phyloP scores from a whole-genome alignment of 1,140 invertebrate species.

The Lutraria rhynchaena region DNA sequence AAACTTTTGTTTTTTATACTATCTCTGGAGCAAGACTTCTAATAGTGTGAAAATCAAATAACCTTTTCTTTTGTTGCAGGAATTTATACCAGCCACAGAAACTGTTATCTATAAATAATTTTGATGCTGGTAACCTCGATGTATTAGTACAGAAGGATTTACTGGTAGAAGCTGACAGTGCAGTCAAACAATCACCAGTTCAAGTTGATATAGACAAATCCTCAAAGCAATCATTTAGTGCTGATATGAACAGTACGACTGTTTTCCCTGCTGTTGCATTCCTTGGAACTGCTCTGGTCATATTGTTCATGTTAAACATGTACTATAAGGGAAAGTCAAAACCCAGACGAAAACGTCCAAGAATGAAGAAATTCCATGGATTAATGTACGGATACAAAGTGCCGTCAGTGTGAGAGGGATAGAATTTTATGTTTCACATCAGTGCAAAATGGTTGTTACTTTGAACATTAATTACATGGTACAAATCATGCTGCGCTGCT shows the following conservation, averaged over 20 bases:
- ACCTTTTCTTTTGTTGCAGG: slow-evolving; percentile 84
- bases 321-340: slow-evolving; percentile 71
- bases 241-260: slow-evolving; percentile 64
- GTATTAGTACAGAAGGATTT: slow-evolving; percentile 42
- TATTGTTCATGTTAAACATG: slow-evolving; percentile 77
- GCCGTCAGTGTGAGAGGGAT: slow-evolving; percentile 73
- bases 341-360: slow-evolving; percentile 69
- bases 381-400: slow-evolving; percentile 65
- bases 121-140: slow-evolving; percentile 72
- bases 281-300: slow-evolving; percentile 74
- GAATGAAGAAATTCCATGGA: slow-evolving; percentile 65
- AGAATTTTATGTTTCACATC: no score
- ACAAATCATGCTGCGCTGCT: no score
- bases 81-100: slow-evolving; percentile 90
- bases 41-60: no score
- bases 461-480: no score
- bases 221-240: slow-evolving; percentile 13
- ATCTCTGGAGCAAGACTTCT: no score
- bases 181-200: slow-evolving; percentile 50
- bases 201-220: slow-evolving; percentile 32
- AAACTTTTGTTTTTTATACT: no score
- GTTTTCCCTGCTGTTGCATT: slow-evolving; percentile 77
- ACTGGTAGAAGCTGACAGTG: slow-evolving; percentile 41
- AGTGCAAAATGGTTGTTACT: no score
- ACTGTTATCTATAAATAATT: slow-evolving; percentile 84